phyloP scores from a whole-genome alignment of 2,113 vertebrate species.

The Phycodurus eques region DNA sequence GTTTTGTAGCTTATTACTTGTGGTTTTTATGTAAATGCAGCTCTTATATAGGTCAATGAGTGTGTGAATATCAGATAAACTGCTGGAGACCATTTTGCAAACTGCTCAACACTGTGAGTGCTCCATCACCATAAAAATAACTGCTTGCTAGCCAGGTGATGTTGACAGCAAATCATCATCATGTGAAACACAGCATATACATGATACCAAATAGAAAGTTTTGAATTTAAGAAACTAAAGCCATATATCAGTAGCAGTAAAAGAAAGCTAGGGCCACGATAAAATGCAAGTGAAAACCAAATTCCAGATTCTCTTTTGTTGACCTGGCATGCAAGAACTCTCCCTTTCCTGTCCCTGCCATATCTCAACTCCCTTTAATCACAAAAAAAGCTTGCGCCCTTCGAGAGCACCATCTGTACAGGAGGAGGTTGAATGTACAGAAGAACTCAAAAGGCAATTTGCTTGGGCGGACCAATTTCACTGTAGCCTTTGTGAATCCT shows the following conservation, averaged over 20 bases:
- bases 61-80: slow-evolving; percentile 60
- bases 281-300: slow-evolving; percentile 36
- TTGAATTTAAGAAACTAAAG: slow-evolving; percentile 68
- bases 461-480: slow-evolving; percentile 80
- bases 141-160: slow-evolving; percentile 39
- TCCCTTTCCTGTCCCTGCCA: slow-evolving; percentile 27
- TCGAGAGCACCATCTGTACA: slow-evolving; percentile 20
- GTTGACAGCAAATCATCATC: slow-evolving; percentile 23
- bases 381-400: slow-evolving; percentile 9
- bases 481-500: slow-evolving; percentile 59
- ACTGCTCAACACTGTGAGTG: slow-evolving; percentile 47
- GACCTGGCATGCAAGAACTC: slow-evolving; percentile 53
- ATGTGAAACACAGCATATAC: slow-evolving; percentile 38
- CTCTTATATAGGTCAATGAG: slow-evolving; percentile 40
- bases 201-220: slow-evolving; percentile 72
- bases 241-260: slow-evolving; percentile 69
- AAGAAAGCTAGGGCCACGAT: slow-evolving; percentile 47
- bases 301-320: slow-evolving; percentile 42
- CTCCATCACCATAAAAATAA: slow-evolving; percentile 17
- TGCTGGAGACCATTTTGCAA: slow-evolving; percentile 58
- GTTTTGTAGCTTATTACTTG: slow-evolving; percentile 43
- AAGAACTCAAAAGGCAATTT: slow-evolving; percentile 19
- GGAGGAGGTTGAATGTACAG: neutral
- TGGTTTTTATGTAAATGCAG: slow-evolving; percentile 45
- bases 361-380: slow-evolving; percentile 46